Percentiles rank a stretch among this genome's conserved stretches.
phyloP scores from a whole-genome alignment of 2,113 vertebrate species.

The Micronycteris hirsuta region DNA sequence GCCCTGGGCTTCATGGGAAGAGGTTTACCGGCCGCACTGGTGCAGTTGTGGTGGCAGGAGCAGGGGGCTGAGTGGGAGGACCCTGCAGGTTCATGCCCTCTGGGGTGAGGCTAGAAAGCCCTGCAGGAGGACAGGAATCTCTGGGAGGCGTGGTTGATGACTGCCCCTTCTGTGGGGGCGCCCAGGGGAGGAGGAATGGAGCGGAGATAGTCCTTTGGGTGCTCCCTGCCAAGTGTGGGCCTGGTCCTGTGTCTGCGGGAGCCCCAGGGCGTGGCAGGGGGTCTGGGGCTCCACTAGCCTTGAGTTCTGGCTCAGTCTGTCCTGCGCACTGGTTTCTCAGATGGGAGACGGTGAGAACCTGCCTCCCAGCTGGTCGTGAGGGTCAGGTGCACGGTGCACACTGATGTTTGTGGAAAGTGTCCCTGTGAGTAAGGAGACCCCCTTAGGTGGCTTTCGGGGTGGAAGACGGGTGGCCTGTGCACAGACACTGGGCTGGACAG shows the following conservation, averaged over 20 bases:
- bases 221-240: not conserved
- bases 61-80: not conserved
- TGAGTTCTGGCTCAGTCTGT: not conserved
- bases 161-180: not conserved
- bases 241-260: not conserved
- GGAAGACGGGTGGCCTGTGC: fast-evolving
- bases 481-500: not conserved
- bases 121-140: not conserved
- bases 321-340: not conserved
- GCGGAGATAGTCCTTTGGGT: too few species aligned
- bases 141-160: too few species aligned
- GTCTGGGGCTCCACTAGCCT: not conserved
- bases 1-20: not conserved
- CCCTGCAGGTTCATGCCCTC: not conserved
- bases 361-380: not conserved
- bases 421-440: not conserved
- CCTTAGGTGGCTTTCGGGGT: fast-evolving
- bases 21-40: too few species aligned
- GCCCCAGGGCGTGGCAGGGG: not conserved
- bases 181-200: not conserved
- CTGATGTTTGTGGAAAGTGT: not conserved
- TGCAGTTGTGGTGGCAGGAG: not conserved
- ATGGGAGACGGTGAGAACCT: not conserved
- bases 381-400: too few species aligned
- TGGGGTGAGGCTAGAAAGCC: not conserved